phyloP scores from a whole-genome alignment of 2,888 invertebrate genomes.

The Hypomecis atomaria region DNA sequence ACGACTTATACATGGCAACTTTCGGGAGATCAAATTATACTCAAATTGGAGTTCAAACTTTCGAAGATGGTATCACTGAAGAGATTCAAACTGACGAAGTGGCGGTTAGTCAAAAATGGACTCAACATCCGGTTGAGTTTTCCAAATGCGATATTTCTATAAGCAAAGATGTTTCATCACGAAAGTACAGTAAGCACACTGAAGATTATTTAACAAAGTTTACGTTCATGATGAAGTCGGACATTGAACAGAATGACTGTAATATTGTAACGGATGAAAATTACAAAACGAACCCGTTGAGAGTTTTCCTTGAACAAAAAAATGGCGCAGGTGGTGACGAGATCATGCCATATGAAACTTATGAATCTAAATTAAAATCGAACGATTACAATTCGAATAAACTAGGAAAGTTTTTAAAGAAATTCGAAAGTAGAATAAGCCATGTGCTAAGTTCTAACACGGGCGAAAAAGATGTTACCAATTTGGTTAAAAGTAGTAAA shows the following conservation, averaged over 20 bases:
- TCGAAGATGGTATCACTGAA: conserved; percentile 72
- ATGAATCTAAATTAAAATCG: conserved; percentile 65
- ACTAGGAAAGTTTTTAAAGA: conserved; percentile 69
- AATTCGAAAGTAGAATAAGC: conserved; percentile 61
- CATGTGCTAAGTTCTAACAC: conserved; percentile 62
- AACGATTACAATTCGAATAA: conserved; percentile 57
- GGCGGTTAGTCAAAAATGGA: conserved; percentile 66
- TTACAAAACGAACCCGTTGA: conserved; percentile 65
- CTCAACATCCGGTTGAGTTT: conserved; percentile 74
- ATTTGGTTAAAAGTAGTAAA: conserved; percentile 58
- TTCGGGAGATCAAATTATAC: conserved; percentile 73
- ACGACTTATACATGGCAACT: conserved; percentile 77
- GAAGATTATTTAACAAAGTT: conserved; percentile 66
- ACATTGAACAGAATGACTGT: conserved; percentile 35
- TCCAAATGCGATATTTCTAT: conserved; percentile 62
- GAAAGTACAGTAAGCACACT: conserved; percentile 50
- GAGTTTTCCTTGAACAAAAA: conserved; percentile 76
- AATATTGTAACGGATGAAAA: conserved; percentile 51
- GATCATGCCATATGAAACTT: conserved; percentile 67
- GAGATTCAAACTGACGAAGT: conserved; percentile 75
- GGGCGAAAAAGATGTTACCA: conserved; percentile 53
- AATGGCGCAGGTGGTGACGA: conserved; percentile 67
- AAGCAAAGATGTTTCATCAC: conserved; percentile 37
- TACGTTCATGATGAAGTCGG: conserved; percentile 54
- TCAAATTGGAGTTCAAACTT: conserved; percentile 74